Base-by-base conservation (phyloP, 2,888 invertebrate species). In the Gryllus longicercus region DNA sequence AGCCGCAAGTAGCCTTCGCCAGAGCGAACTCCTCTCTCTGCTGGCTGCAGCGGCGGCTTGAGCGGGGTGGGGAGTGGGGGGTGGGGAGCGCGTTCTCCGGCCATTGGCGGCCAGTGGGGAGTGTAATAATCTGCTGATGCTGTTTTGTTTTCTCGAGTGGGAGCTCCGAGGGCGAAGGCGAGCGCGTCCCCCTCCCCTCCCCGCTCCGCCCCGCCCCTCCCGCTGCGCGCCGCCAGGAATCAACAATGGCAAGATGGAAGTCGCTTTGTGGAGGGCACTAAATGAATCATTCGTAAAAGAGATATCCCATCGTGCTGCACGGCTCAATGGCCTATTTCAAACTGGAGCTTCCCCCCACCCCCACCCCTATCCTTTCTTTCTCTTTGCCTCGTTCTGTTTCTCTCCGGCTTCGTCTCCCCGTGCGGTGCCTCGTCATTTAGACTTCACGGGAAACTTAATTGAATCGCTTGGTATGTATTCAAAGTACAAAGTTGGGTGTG, bases 71-170 rank as follows among this genome's bases (percentile, higher is more conserved):
- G 1, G 21, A 1, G 21, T 1, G 21, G 21, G 1, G 38, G 38
- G 8, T 0, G 8, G 38, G 8, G 38, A 8, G 38, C 5, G 38
- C 38, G 38, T 38, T 38, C 38, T 38, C 25, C 38, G 38, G 38
- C 76, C 50, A 63, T 79, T 81, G 81, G 51, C 74, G 77, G 75
- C 76, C 79, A 51, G 74, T 74, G 79, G 81, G 79, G 81, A 77
- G 81, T 81, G 81, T 76, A 79, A 79, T 81, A 81, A 81, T 79
- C 79, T 80, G 79, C 63, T 63, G 80, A 78, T 78, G 80, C 75
- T 80, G 80, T 80, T 80, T 79, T 80, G 80, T 80, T 79, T 79
- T 50, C 78, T 79, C 74, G 74, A 80, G 80, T 79, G 75, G 79
- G 8, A 38, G 38, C 38, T 38, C 74, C 74, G 74, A 74, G n/a